phyloP scores from a whole-genome alignment of 2,113 vertebrate species.

The Mustela nigripes region DNA sequence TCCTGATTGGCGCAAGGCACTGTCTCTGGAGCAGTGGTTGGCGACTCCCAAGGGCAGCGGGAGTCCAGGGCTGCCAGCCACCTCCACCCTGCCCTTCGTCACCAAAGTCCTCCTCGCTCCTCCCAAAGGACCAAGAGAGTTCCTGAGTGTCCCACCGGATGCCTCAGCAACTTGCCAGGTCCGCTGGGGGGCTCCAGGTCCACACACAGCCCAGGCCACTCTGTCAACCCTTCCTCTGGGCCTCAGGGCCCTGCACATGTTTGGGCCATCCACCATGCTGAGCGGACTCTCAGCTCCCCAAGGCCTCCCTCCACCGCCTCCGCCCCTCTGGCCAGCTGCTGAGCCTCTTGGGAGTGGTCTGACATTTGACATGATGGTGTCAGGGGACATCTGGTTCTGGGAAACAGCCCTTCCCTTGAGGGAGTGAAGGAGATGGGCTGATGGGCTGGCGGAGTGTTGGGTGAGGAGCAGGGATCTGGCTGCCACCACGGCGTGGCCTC shows the following conservation, averaged over 20 bases:
- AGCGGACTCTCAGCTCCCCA: not conserved
- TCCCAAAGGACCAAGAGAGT: not conserved
- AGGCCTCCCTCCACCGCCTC: not conserved
- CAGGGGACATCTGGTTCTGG: no score
- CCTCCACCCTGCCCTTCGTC: not conserved
- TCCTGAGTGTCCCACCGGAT: not conserved
- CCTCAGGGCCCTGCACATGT: not conserved
- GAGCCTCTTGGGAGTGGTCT: not conserved
- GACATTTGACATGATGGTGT: not conserved
- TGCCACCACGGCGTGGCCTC: not conserved
- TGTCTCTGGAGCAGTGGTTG: not conserved
- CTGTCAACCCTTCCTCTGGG: not conserved
- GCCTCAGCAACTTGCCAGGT: not conserved
- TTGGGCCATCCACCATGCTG: not conserved
- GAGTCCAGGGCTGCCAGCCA: not conserved
- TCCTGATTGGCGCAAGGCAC: not conserved
- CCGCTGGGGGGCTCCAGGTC: not conserved
- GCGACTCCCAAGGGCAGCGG: not conserved
- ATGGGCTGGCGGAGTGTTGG: no score
- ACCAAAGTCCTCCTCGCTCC: not conserved
- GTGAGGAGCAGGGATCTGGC: not conserved
- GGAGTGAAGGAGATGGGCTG: not conserved
- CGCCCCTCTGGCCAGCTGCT: not conserved
- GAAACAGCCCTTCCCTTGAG: not conserved
- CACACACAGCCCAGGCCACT: not conserved